A percentile compares a stretch with the other conserved stretches of the same genome.
Evolutionary conservation across 2,888 invertebrate species (phyloP).

Genomic region (Stenodera caucasica): DNA sequence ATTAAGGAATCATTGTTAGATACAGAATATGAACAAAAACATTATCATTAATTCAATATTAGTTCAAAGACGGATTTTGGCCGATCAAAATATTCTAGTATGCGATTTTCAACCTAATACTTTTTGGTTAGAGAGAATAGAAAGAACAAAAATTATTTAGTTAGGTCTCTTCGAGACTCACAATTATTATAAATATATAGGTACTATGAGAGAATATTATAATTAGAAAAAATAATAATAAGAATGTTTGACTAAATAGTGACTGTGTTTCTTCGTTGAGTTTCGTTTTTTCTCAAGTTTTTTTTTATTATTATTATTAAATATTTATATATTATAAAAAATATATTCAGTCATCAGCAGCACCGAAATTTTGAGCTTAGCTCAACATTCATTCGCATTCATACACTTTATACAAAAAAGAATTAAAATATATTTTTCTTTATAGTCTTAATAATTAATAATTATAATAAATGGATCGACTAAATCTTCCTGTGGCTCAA

Average conservation of each 20-base stretch:
- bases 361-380: constrained; percentile 48
- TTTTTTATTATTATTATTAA: neutral
- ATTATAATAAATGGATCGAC: constrained; percentile 30
- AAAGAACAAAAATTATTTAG: constrained; percentile 6
- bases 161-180: constrained; percentile 45
- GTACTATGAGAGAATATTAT: constrained; percentile 33
- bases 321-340: constrained; percentile 34
- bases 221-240: constrained; percentile 8
- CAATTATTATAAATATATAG: constrained; percentile 30
- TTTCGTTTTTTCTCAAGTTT: neutral
- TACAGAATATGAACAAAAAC: constrained; percentile 41
- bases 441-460: constrained; percentile 49
- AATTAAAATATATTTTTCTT: constrained; percentile 46
- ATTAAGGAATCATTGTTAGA: constrained; percentile 55
- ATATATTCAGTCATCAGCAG: constrained; percentile 53
- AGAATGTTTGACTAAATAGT: constrained; percentile 54
- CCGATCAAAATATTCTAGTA: constrained; percentile 15
- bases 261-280: constrained; percentile 43
- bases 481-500: constrained; percentile 55
- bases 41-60: constrained; percentile 40
- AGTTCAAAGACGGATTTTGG: constrained; percentile 15
- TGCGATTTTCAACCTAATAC: constrained; percentile 25
- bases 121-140: constrained; percentile 35
- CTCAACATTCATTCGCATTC: constrained; percentile 51
- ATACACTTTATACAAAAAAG: constrained; percentile 54